A percentile compares a stretch with the other conserved stretches of the same genome.
These are phyloP conservation scores for Montipora cactus DNA, from an alignment of 64 coral and sea anemone genomes.

Conservation along the genomic window DNA sequence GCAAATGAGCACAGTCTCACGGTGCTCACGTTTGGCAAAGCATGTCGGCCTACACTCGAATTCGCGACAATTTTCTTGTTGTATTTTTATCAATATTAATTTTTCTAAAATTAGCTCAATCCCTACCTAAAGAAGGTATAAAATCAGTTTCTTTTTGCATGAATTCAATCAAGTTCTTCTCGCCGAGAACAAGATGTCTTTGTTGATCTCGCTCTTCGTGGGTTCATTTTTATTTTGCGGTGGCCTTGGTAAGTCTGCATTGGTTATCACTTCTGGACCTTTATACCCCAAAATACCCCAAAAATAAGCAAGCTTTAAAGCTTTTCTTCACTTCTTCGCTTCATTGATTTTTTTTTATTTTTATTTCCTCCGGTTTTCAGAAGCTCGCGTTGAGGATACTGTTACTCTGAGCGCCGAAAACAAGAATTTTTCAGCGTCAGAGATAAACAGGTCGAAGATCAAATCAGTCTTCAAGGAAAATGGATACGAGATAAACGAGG, in stretches of 20 bases:
- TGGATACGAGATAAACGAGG: neutral
- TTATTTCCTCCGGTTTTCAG: neutral
- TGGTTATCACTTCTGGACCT: too few relatives aligned
- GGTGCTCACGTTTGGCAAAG: too few relatives aligned
- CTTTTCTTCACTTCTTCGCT: neutral
- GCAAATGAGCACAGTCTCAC: neutral
- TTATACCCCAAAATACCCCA: neutral
- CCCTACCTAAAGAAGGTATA: neutral
- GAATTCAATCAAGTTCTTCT: neutral
- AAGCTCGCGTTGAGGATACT: neutral
- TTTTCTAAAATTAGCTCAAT: neutral
- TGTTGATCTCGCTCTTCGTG: neutral
- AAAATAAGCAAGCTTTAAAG: neutral
- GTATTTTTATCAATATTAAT: neutral
- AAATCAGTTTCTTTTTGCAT: neutral
- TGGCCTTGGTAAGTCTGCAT: neutral
- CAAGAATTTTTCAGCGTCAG: neutral
- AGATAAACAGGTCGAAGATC: neutral
- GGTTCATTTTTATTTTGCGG: neutral
- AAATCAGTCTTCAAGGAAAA: neutral
- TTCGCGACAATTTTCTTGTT: neutral
- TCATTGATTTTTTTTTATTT: neutral
- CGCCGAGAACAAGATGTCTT: neutral
- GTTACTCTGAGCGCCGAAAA: neutral
- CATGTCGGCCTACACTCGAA: neutral